Base-by-base conservation (phyloP, 1,140 invertebrate genomes). In the Globodera ellingtonae region DNA sequence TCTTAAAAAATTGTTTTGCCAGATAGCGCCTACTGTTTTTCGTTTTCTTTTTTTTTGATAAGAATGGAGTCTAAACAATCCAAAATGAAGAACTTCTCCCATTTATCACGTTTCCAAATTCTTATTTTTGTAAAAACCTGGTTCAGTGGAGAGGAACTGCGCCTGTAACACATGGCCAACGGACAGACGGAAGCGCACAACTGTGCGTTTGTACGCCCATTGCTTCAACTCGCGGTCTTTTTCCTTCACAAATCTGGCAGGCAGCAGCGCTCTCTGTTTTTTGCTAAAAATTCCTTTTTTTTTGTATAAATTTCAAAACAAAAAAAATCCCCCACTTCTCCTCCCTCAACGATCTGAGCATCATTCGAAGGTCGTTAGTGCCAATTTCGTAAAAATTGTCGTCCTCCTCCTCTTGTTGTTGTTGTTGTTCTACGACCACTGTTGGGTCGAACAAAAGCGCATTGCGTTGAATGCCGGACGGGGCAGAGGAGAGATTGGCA, bases 111-210 rank as follows among this genome's bases (percentile, higher is more conserved):
- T 35, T 35, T 2, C 35, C 24, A 24, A 35, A 35, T 35, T 35
- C 35, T 35, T 35, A 35, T 35, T 35, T n/a, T 59, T 5, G 56
- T 18, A 18, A 59, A 70, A 47, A 70, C 67, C 67, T 70, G 67
- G 67, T 47, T 70, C 67, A 7, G 24, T 70, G 24, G 67, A 70
- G 7, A 35, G 67, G 67, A 70, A 70, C 18, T 44, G 67, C 67
- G 67, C 67, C 46, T 70, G 67, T 3, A 70, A 47, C 10, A 70
- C 10, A 21, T 47, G 46, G 18, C 46, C 24, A 47, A 21, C 18
- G 35, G 10, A 35, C 24, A 70, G 21, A 4, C 67, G 67, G 18
- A 70, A 70, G 67, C 67, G 67, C 24, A 70, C 67, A 47, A 70
- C 24, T 10, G 67, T 35, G 24, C 18, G 67, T 47, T 70, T 70